Conservation (phyloP, 2,113 vertebrate species). For the Saguinus imperator region DNA sequence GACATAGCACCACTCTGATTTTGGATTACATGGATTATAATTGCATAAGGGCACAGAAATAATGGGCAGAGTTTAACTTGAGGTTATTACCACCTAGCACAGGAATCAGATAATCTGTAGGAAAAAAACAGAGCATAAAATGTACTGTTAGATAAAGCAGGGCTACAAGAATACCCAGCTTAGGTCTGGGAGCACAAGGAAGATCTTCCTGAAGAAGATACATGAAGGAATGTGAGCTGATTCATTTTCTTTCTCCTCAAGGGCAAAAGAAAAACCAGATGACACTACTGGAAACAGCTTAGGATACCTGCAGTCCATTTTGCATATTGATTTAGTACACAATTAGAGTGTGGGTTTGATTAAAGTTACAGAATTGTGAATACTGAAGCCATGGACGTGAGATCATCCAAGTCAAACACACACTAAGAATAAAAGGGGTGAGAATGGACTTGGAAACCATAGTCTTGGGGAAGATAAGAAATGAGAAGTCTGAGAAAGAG, state of each 20-base stretch:
- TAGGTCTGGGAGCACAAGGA: background rate
- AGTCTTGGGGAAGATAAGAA: background rate
- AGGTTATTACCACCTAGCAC: too few species aligned
- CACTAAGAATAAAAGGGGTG: background rate
- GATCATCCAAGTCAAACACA: background rate
- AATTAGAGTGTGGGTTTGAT: background rate
- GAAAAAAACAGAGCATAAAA: background rate
- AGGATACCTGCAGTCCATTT: background rate
- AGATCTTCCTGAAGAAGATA: background rate
- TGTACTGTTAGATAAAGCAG: background rate
- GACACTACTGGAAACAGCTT: background rate
- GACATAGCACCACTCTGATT: background rate
- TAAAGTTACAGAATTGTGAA: background rate
- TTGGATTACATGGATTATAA: too few species aligned
- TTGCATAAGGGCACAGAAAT: background rate
- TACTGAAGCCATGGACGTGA: background rate
- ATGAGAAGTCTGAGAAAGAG: background rate
- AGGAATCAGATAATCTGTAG: background rate
- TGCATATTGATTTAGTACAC: background rate
- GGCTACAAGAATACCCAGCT: background rate
- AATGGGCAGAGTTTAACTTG: too few species aligned
- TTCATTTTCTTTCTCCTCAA: background rate
- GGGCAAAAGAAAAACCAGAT: background rate
- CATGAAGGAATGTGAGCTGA: background rate
- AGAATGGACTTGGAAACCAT: background rate